Percentiles rank a stretch among this genome's conserved stretches.
Conservation (phyloP, 1,140 invertebrate genomes). For the Caligus rogercresseyi region DNA sequence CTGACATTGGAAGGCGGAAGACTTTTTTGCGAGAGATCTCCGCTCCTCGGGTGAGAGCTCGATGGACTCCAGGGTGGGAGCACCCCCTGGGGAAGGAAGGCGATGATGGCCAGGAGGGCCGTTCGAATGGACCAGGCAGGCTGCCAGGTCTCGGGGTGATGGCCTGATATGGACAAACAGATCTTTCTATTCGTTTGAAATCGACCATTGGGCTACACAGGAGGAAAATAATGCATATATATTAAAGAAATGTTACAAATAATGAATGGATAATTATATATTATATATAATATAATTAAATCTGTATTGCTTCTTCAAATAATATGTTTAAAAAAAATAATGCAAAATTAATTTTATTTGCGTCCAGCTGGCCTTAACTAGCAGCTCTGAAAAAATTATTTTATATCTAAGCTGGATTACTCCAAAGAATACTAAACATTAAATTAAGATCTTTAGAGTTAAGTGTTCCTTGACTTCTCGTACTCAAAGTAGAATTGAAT, state of each 20-base stretch:
- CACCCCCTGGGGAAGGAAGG: conserved; percentile 79
- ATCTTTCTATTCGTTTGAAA: conserved; percentile 91
- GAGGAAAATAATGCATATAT: conserved; percentile 7
- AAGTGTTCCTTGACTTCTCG: no score
- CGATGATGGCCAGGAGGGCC: conserved; percentile 73
- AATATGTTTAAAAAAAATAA: no score
- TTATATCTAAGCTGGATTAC: no score
- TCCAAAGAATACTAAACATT: no score
- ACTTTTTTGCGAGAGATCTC: conserved; percentile 58
- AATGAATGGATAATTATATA: not conserved
- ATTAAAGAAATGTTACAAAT: not conserved
- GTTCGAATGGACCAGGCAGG: conserved; percentile 92
- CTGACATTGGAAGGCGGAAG: conserved; percentile 2
- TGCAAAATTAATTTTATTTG: no score
- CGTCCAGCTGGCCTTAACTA: no score
- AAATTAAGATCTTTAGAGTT: no score
- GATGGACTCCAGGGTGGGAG: conserved; percentile 71
- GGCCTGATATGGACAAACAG: conserved; percentile 86
- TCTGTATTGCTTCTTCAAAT: no score
- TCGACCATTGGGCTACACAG: conserved; percentile 68
- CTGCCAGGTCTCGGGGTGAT: conserved; percentile 93
- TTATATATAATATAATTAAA: not conserved
- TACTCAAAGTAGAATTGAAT: no score
- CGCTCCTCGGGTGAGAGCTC: conserved; percentile 70
- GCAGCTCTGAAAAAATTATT: no score